These are phyloP conservation scores for Garra rufa DNA, from an alignment of 2,113 vertebrate species.

Conservation along the genomic window DNA sequence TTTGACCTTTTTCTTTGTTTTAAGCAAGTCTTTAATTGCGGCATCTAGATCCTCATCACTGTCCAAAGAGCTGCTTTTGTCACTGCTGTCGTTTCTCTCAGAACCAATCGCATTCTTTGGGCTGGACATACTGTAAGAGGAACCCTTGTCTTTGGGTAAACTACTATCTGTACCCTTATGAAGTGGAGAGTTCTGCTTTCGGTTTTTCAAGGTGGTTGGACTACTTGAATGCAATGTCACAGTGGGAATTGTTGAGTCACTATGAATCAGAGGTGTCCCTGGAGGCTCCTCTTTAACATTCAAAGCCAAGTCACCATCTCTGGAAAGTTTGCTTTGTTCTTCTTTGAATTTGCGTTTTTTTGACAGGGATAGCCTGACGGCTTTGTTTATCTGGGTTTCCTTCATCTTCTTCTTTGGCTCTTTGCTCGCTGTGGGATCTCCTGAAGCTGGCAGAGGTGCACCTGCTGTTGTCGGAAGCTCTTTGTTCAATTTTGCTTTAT, in stretches of 20 bases:
- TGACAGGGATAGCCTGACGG: conserved; percentile 67
- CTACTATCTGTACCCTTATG: conserved; percentile 13
- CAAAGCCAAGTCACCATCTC: conserved; percentile 24
- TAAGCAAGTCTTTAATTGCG: conserved; percentile 91
- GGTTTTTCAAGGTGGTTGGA: conserved; percentile 19
- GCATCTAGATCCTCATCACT: conserved; percentile 94
- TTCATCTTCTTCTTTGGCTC: conserved; percentile 57
- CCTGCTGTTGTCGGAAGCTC: conserved; percentile 60
- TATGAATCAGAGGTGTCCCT: conserved; percentile 44
- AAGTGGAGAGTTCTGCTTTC: conserved; percentile 31
- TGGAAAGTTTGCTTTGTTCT: conserved; percentile 45
- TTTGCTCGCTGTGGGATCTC: background rate
- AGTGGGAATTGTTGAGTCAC: conserved; percentile 6
- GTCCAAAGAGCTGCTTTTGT: conserved; percentile 96
- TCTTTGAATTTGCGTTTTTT: conserved; percentile 75
- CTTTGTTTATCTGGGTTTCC: conserved; percentile 62
- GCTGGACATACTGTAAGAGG: conserved; percentile 17
- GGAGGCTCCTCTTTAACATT: conserved; percentile 50
- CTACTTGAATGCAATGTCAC: conserved; percentile 3
- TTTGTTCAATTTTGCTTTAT: conserved; percentile 84
- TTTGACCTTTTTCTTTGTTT: conserved; percentile 88
- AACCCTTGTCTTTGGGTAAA: conserved; percentile 43
- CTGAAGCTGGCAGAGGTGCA: conserved; percentile 16
- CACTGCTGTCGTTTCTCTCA: conserved; percentile 70
- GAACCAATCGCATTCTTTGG: conserved; percentile 27